A percentile compares a stretch with the other conserved stretches of the same genome.
phyloP scores from a whole-genome alignment of 2,888 invertebrate species.

The Meiosimyza platycephala region DNA sequence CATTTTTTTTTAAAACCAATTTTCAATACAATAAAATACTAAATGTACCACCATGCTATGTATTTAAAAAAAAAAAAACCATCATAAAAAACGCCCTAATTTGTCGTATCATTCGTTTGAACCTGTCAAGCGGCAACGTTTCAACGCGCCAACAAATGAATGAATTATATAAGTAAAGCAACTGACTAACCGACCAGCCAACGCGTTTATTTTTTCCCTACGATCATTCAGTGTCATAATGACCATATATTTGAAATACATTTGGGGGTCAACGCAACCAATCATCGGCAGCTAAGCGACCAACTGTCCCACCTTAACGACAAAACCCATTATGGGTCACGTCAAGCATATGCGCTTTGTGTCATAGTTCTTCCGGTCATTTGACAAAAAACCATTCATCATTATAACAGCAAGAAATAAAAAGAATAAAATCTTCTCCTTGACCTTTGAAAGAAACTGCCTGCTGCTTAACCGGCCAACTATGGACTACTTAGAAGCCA shows the following conservation, averaged over 20 bases:
- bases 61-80: too few relatives aligned
- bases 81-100: not conserved
- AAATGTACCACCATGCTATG: too few relatives aligned
- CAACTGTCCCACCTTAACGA: not conserved
- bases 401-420: slow-evolving; percentile 14
- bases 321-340: slow-evolving; percentile 9
- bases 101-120: slow-evolving; percentile 8
- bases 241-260: slow-evolving; percentile 3
- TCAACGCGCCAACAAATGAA: not conserved
- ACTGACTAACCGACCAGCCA: too few relatives aligned
- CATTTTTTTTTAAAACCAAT: too few relatives aligned
- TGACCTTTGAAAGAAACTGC: not conserved
- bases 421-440: slow-evolving; percentile 2
- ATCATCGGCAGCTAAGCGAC: not conserved
- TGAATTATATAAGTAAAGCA: not conserved
- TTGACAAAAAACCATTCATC: slow-evolving; percentile 16
- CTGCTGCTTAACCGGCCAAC: not conserved
- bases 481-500: not conserved
- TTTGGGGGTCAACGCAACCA: not conserved
- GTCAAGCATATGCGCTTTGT: not conserved
- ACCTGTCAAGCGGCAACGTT: not conserved
- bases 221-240: too few relatives aligned
- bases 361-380: slow-evolving; percentile 21
- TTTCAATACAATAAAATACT: too few relatives aligned
- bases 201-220: too few relatives aligned